Evolutionary conservation across 2,888 invertebrate species (phyloP), one percentile per base, ranked within the genome.

Genomic region (Teleiodes luculella): DNA sequence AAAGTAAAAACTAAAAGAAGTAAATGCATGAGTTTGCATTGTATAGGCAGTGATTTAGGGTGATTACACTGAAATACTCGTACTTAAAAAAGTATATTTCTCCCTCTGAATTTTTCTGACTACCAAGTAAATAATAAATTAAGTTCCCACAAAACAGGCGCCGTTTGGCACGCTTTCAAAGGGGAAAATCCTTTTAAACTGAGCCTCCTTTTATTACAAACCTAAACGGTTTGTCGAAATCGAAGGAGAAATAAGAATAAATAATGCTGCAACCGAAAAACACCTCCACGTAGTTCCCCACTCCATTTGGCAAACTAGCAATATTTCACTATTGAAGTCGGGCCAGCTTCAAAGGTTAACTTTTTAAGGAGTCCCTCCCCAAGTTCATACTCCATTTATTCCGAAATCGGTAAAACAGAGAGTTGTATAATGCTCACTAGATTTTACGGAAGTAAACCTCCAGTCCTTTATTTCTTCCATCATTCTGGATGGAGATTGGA

Each of bases 301-400:
- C 35, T n/a, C 11, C 35, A n/a, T 35, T 35, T 35, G 11, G 3
- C n/a, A 18, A 43, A 43, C 43, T 43, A 43, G 24, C 20, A 43
- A 24, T 24, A 43, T 43, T 43, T 41, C n/a, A 41, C 20, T 16
- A 6, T 20, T 20, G 41, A 20, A 13, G 6, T 16, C 20, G 10
- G 7, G 18, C 24, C 28, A n/a, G 18, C 49, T 46, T 55, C 48
- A 55, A 63, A 65, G 57, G 36, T 20, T 49, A 46, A 60, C 60
- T 61, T 63, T 63, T 66, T 65, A 63, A 64, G 59, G 59, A 62
- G 64, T 63, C 52, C n/a, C 48, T 64, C 60, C 60, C 62, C 60
- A 68, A 70, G 65, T 76, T 72, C 64, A 73, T 72, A 68, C 72
- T 68, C 76, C 71, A 74, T 77, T 80, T 76, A 75, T 75, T 70